phyloP scores from a whole-genome alignment of 2,888 invertebrate species.

The Dynastes tityus region DNA sequence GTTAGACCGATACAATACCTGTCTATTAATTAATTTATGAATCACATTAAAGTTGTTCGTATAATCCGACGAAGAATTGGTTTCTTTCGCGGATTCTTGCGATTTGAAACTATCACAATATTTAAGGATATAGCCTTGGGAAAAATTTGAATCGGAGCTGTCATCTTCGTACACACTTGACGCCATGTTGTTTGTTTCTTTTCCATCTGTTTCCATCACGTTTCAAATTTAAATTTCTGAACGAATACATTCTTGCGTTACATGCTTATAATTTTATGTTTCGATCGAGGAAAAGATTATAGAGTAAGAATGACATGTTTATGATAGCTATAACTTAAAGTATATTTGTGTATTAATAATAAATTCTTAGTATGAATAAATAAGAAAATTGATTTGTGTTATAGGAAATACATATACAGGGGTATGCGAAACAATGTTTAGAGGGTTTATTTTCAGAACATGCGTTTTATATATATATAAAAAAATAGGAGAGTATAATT shows the following conservation, averaged over 20 bases:
- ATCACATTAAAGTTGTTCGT: conserved; percentile 56
- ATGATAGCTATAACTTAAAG: no score
- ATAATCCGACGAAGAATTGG: conserved; percentile 27
- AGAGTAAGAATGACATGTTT: no score
- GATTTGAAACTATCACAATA: conserved; percentile 49
- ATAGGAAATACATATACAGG: no score
- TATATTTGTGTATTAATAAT: no score
- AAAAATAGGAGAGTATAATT: no score
- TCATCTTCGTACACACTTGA: conserved; percentile 58
- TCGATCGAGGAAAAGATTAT: no score
- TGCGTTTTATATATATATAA: no score
- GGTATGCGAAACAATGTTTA: no score
- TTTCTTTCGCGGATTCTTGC: conserved; percentile 44
- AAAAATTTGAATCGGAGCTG: conserved; percentile 54
- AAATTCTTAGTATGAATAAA: no score
- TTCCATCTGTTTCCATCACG: neutral
- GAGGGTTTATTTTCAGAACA: no score
- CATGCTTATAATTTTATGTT: neutral
- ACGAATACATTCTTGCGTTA: neutral
- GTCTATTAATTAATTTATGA: conserved; percentile 59
- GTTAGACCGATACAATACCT: conserved; percentile 61
- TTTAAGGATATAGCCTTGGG: conserved; percentile 46
- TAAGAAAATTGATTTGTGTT: no score
- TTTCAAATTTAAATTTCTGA: conserved; percentile 37
- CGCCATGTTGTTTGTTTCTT: conserved; percentile 57